phyloP scores from a whole-genome alignment of 2,797 vertebrate species.

The Gymnodraco acuticeps region DNA sequence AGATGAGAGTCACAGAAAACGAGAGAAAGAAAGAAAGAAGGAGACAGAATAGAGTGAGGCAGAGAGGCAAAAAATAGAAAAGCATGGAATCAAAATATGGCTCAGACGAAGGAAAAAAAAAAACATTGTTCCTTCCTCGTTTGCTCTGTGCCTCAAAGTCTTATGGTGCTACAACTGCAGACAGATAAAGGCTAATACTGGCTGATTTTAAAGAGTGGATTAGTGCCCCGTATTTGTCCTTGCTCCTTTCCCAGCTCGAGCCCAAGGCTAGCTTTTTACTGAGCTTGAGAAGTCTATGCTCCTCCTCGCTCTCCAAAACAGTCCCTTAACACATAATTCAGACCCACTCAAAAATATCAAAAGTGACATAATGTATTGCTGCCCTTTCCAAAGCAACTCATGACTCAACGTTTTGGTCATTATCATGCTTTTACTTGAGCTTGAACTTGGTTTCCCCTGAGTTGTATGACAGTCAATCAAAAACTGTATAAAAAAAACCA shows the following conservation, averaged over 20 bases:
- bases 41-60: constrained; percentile 26
- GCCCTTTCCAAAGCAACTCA: not conserved
- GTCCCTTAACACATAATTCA: not conserved
- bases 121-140: constrained; percentile 31
- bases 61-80: constrained; percentile 35
- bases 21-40: constrained; percentile 41
- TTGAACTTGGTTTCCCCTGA: constrained; percentile 1
- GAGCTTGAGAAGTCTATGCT: constrained; percentile 20
- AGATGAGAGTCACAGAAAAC: constrained; percentile 59
- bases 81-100: constrained; percentile 31
- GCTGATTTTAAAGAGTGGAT: constrained; percentile 71
- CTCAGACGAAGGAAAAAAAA: constrained; percentile 55
- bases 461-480: not conserved
- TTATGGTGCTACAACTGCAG: constrained; percentile 43
- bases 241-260: constrained; percentile 37
- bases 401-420: not conserved
- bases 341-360: constrained; percentile 9
- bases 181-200: constrained; percentile 69
- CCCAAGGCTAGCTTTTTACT: constrained; percentile 31
- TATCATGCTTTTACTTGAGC: not conserved
- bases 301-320: constrained; percentile 14
- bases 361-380: not conserved
- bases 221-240: constrained; percentile 67
- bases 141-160: constrained; percentile 42
- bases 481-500: constrained; percentile 10